phyloP scores from a whole-genome alignment of 2,797 vertebrate genomes.

The Acanthiza pusilla region DNA sequence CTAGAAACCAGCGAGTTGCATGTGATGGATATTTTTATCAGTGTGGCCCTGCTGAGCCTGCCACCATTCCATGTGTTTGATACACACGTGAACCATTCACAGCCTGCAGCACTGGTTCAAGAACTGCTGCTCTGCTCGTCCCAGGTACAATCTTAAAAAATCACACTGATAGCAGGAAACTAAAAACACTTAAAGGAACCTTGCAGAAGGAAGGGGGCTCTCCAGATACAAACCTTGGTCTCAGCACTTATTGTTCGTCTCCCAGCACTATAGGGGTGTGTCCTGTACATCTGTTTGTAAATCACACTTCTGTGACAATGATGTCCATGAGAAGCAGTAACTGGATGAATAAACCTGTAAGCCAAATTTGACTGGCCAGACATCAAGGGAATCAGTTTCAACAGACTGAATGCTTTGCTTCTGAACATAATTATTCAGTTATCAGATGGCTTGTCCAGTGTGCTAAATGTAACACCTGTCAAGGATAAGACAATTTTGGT shows the following conservation, averaged over 20 bases:
- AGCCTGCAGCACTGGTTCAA: background rate
- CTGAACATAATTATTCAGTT: slow-evolving; percentile 23
- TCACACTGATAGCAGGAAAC: background rate
- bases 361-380: background rate
- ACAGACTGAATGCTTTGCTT: background rate
- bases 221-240: slow-evolving; percentile 20
- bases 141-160: background rate
- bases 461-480: background rate
- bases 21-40: background rate
- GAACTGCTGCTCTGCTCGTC: background rate
- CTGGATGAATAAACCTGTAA: background rate
- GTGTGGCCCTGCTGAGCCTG: fast-evolving
- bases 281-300: background rate
- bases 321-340: background rate
- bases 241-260: background rate
- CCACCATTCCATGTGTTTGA: background rate
- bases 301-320: background rate
- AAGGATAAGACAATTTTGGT: background rate
- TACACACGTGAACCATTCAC: fast-evolving
- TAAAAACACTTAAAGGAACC: background rate
- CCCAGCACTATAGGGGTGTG: background rate
- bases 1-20: background rate
- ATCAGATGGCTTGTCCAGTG: background rate
- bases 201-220: background rate
- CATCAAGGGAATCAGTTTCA: background rate